Evolutionary conservation across 2,888 invertebrate genomes (phyloP).

Genomic region (Colostygia pectinataria): DNA sequence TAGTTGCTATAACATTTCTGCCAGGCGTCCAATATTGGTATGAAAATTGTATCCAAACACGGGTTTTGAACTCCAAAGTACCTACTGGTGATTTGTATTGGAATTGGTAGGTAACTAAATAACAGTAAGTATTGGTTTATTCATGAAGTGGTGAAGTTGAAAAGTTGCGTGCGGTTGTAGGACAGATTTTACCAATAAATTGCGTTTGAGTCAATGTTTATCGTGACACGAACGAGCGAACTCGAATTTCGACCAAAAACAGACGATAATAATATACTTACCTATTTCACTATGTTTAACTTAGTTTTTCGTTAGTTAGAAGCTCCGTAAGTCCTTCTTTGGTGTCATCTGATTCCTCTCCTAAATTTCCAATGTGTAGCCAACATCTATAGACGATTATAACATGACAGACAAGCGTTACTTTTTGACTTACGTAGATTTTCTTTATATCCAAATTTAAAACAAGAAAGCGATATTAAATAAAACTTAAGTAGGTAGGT

Average conservation of each 20-base stretch:
- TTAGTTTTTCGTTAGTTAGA: too few species aligned
- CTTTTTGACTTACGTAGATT: too few species aligned
- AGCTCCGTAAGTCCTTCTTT: too few species aligned
- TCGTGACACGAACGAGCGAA: background rate
- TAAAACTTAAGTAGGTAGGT: too few species aligned
- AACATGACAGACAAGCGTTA: too few species aligned
- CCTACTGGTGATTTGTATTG: background rate
- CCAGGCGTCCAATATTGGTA: slow-evolving; percentile 1
- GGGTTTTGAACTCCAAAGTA: background rate
- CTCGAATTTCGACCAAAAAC: background rate
- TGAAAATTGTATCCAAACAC: background rate
- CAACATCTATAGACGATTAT: too few species aligned
- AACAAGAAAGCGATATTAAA: too few species aligned
- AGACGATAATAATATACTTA: background rate
- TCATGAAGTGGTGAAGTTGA: slow-evolving; percentile 1
- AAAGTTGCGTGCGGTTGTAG: slow-evolving; percentile 11
- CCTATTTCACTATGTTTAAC: too few species aligned
- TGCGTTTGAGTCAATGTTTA: background rate
- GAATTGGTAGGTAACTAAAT: slow-evolving; percentile 2
- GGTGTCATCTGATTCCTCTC: too few species aligned
- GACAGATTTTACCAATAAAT: slow-evolving; percentile 5
- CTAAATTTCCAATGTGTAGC: too few species aligned
- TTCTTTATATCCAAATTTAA: too few species aligned
- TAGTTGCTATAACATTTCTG: slow-evolving; percentile 2
- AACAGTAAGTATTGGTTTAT: background rate